Evolutionary conservation across 2,888 invertebrate species (phyloP).

Genomic region (Priocnemis perturbator): DNA sequence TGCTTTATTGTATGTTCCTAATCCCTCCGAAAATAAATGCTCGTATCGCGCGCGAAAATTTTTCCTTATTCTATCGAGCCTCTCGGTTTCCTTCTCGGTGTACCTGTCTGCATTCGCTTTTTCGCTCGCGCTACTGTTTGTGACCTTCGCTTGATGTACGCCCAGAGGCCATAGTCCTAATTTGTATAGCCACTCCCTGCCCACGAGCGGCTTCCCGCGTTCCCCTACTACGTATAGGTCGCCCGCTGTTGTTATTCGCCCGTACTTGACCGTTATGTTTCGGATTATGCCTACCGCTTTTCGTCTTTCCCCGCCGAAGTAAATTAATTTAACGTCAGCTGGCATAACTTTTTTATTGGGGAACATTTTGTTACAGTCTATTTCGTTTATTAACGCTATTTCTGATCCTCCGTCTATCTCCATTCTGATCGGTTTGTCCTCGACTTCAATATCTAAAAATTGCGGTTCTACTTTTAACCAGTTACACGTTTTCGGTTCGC

Average conservation of each 20-base stretch:
- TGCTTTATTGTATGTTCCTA: too few species aligned
- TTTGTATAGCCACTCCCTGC: too few species aligned
- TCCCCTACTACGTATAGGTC: background rate
- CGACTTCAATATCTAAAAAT: too few species aligned
- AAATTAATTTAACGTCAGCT: background rate
- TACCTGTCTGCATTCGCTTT: too few species aligned
- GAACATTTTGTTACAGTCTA: background rate
- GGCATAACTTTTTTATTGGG: background rate
- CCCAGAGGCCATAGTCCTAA: background rate
- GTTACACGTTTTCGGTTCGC: too few species aligned
- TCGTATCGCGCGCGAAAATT: too few species aligned
- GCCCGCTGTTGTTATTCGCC: background rate
- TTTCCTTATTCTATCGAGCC: too few species aligned
- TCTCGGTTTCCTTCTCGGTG: too few species aligned
- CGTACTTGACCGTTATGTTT: background rate
- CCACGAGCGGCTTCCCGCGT: background rate
- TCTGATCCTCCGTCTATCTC: background rate
- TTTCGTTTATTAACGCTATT: background rate
- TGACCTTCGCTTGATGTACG: background rate
- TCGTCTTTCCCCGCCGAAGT: background rate
- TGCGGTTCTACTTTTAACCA: slow-evolving; percentile 16
- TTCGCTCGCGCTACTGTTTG: too few species aligned
- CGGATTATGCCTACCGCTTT: background rate
- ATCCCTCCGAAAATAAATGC: too few species aligned
- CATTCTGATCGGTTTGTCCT: background rate